These are phyloP conservation scores for Rotaria magnacalcarata DNA, from an alignment of 2,888 invertebrate species.

Conservation along the genomic window DNA sequence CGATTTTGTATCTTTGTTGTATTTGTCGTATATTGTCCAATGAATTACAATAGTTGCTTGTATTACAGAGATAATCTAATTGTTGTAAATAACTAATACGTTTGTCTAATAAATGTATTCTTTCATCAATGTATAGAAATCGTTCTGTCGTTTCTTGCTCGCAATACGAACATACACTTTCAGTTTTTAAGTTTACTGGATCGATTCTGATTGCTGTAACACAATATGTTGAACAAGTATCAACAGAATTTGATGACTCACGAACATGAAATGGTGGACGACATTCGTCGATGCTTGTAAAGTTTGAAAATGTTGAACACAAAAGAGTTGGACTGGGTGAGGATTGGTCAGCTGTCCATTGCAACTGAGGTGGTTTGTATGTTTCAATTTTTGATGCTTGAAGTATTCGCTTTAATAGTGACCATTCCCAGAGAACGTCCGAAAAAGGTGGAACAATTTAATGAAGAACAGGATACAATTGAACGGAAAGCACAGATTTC, in stretches of 20 bases:
- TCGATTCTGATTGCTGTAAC: background rate
- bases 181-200: slow-evolving; percentile 4
- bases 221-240: background rate
- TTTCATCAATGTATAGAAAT: background rate
- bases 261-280: background rate
- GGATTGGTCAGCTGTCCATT: background rate
- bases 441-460: too few relatives aligned
- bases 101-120: background rate
- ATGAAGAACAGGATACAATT: too few relatives aligned
- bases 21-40: background rate
- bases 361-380: background rate
- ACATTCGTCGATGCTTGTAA: background rate
- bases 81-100: slow-evolving; percentile 14
- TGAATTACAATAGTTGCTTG: background rate
- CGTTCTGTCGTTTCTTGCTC: background rate
- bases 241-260: background rate
- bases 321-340: background rate
- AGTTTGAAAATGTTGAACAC: background rate
- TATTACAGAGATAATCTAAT: background rate
- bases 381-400: slow-evolving; percentile 8
- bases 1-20: background rate
- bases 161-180: background rate
- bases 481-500: too few relatives aligned
- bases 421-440: too few relatives aligned
- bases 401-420: background rate